These are phyloP conservation scores for Slavum lentiscoides DNA, from an alignment of 2,888 invertebrate genomes.

Conservation along the genomic window DNA sequence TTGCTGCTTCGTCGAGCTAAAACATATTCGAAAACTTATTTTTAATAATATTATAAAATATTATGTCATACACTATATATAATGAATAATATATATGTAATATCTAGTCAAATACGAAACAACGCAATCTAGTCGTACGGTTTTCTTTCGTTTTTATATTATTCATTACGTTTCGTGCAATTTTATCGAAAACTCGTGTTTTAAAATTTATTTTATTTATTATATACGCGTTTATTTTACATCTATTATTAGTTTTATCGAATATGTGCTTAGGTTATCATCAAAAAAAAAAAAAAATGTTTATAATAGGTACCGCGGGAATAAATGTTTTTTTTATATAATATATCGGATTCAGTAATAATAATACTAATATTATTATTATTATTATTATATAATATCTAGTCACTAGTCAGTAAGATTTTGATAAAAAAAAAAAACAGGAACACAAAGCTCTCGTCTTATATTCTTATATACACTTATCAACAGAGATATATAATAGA, in stretches of 20 bases:
- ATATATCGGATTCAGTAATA: too few species aligned
- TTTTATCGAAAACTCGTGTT: not conserved
- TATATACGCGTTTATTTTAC: not conserved
- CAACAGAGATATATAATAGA: not conserved
- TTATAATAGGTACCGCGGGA: too few species aligned
- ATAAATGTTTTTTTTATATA: too few species aligned
- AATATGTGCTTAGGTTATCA: too few species aligned
- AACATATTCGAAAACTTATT: too few species aligned
- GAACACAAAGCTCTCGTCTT: not conserved
- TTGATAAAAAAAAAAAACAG: not conserved
- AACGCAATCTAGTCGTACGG: constrained; percentile 18
- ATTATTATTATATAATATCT: not conserved
- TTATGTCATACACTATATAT: too few species aligned
- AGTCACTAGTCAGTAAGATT: constrained; percentile 29
- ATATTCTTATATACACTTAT: not conserved
- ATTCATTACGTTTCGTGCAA: constrained; percentile 16
- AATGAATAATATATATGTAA: too few species aligned
- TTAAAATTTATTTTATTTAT: not conserved
- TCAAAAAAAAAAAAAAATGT: too few species aligned
- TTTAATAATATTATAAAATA: too few species aligned
- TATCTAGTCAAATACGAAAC: too few species aligned
- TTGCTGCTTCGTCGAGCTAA: too few species aligned
- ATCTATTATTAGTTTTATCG: not conserved
- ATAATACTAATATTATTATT: too few species aligned
- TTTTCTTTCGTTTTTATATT: constrained; percentile 1